Conservation (phyloP, 2,113 vertebrate genomes). For the Ancistrus triradiatus region DNA sequence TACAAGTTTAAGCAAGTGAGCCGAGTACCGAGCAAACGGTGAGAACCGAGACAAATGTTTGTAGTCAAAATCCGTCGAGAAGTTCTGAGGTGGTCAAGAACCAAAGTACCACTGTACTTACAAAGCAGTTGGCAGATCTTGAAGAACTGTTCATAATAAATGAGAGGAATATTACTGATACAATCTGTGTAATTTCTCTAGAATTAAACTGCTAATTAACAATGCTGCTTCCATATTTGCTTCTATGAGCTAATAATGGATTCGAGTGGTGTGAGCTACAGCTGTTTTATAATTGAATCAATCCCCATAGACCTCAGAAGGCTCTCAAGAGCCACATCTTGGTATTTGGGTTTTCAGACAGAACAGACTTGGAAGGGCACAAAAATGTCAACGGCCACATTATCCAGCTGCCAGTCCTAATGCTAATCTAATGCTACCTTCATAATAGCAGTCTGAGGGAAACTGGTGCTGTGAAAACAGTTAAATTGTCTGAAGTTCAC, state of each 20-base stretch:
- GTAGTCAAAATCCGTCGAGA: too few species aligned
- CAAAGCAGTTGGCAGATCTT: too few species aligned
- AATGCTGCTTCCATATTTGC: background rate
- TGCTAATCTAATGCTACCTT: background rate
- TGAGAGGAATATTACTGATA: background rate
- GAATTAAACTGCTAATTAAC: background rate
- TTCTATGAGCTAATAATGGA: background rate
- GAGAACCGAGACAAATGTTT: too few species aligned
- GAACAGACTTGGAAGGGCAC: background rate
- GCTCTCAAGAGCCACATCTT: background rate
- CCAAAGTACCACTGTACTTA: too few species aligned
- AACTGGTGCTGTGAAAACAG: too few species aligned
- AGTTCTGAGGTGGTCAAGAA: too few species aligned
- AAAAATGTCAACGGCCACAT: background rate
- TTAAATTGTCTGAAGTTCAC: background rate
- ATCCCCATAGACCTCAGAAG: background rate
- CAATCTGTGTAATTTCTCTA: background rate
- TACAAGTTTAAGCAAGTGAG: too few species aligned
- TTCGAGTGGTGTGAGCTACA: too few species aligned
- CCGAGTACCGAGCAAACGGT: too few species aligned
- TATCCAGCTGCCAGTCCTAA: constrained; percentile 5
- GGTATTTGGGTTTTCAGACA: background rate
- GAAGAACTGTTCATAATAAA: background rate
- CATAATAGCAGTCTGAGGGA: too few species aligned
- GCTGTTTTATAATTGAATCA: background rate